Conservation (phyloP, 2,888 invertebrate species). For the Gymnoscelis rufifasciata region DNA sequence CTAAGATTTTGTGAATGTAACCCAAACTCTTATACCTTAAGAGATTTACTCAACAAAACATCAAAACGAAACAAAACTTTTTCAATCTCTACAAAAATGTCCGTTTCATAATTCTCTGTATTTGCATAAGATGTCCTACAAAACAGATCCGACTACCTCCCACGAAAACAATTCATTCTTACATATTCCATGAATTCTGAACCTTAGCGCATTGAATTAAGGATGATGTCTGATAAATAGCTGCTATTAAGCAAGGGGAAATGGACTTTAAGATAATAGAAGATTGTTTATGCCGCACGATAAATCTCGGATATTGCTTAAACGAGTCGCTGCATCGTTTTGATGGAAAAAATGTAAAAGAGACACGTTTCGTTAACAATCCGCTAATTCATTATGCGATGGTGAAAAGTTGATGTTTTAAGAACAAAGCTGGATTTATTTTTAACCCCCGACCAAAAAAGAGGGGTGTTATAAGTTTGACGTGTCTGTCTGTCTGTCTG, state of each 20-base stretch:
- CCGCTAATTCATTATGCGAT: neutral
- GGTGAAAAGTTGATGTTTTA: neutral
- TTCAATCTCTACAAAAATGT: neutral
- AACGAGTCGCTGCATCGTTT: conserved; percentile 1
- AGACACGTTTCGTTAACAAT: neutral
- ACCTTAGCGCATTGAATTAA: neutral
- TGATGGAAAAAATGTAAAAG: conserved; percentile 1
- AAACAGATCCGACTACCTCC: conserved; percentile 25
- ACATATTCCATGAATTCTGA: neutral
- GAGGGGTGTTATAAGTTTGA: too few species aligned
- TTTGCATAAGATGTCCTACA: conserved; percentile 18
- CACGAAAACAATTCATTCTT: conserved; percentile 20
- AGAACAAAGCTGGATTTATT: neutral
- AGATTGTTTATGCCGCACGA: conserved; percentile 10
- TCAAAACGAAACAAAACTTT: neutral
- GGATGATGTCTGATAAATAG: neutral
- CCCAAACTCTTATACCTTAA: too few species aligned
- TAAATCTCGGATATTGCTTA: conserved; percentile 15
- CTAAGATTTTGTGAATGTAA: too few species aligned
- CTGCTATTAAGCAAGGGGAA: conserved; percentile 7
- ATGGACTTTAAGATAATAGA: conserved; percentile 13
- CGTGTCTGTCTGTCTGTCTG: too few species aligned
- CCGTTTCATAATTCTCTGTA: neutral
- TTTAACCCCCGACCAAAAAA: too few species aligned
- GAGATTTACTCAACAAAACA: too few species aligned